A percentile compares a stretch with the other conserved stretches of the same genome.
Evolutionary conservation across 1,140 invertebrate species (phyloP).

Genomic region (Cotesia chilonis): DNA sequence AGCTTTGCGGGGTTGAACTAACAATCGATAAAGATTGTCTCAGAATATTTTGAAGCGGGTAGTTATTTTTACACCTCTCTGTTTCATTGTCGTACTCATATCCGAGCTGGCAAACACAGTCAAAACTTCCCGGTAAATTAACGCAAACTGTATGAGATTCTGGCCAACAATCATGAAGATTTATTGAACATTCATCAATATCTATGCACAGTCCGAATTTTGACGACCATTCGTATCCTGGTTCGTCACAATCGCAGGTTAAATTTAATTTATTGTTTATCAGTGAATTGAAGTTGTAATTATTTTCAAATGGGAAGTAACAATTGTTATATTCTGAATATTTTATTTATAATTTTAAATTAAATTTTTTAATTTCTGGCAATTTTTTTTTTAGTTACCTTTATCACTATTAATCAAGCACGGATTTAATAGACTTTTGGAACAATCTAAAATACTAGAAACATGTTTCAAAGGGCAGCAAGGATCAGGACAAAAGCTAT

Average conservation of each 20-base stretch:
- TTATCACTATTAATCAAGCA: slow-evolving; percentile 45
- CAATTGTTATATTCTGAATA: slow-evolving; percentile 55
- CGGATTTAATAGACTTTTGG: slow-evolving; percentile 59
- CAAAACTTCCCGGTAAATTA: slow-evolving; percentile 68
- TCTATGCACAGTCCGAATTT: slow-evolving; percentile 71
- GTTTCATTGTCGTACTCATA: slow-evolving; percentile 46
- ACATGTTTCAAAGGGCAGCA: slow-evolving; percentile 69
- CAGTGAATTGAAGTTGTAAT: slow-evolving; percentile 66
- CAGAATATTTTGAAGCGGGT: background rate
- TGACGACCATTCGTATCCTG: slow-evolving; percentile 69
- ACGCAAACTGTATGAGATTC: slow-evolving; percentile 63
- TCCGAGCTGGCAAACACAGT: slow-evolving; percentile 66
- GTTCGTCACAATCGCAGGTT: slow-evolving; percentile 65
- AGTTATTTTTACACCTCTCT: background rate
- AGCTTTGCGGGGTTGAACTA: background rate
- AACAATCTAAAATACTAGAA: slow-evolving; percentile 55
- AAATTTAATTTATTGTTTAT: slow-evolving; percentile 69
- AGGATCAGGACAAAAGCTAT: slow-evolving; percentile 74
- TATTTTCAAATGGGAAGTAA: slow-evolving; percentile 60
- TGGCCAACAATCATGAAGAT: slow-evolving; percentile 60
- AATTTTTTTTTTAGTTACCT: background rate
- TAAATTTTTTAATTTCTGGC: too few relatives aligned
- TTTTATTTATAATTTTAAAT: background rate
- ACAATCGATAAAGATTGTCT: background rate
- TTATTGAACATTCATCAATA: slow-evolving; percentile 69